Evolutionary conservation across 2,888 invertebrate species (phyloP), one percentile per base, ranked within the genome.

Genomic region (Eurytoma californica): DNA sequence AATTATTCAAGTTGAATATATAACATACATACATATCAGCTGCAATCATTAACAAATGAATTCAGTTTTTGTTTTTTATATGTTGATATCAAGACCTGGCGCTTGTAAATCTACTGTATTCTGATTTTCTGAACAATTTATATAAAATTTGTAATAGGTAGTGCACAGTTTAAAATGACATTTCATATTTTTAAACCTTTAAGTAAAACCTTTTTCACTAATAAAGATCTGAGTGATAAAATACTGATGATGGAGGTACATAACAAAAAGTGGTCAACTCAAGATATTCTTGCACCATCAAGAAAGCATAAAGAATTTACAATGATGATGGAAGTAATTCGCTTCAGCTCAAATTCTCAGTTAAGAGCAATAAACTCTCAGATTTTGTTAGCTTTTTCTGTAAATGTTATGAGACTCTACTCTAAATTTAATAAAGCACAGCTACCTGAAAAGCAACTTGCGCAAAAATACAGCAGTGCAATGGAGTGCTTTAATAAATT

Each of bases 401-500:
- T 89, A 3, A 87, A 82, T 20, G 69, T 88, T 3, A 82, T 85
- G 1, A 53, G 85, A 13, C 85, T 16, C 73, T 58, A 61, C 63
- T 81, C 7, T 75, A 76, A 69, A 30, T 80, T 4, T 28, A 61
- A 63, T n/a, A 63, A 63, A 3, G 70, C 72, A 14, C 68, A 72
- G 3, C 13, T 81, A 2, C 86, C 86, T 39, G 81, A 83, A 18
- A 87, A 86, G 84, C 86, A 85, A 74, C 82, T 82, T 16, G 81
- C 82, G 4, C 84, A 82, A 7, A 85, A 84, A 72, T 83, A 86
- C 57, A 80, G 83, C 49, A 16, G 82, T 3, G 85, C 86, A 0
- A 84, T 80, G 67, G 65, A 84, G 12, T 87, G 86, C 79, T 89
- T 87, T 47, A 73, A 79, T 13, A 73, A 82, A n/a, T 74, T 90